Base-by-base conservation (phyloP, 2,888 invertebrate species). In the Octonoba sinensis region DNA sequence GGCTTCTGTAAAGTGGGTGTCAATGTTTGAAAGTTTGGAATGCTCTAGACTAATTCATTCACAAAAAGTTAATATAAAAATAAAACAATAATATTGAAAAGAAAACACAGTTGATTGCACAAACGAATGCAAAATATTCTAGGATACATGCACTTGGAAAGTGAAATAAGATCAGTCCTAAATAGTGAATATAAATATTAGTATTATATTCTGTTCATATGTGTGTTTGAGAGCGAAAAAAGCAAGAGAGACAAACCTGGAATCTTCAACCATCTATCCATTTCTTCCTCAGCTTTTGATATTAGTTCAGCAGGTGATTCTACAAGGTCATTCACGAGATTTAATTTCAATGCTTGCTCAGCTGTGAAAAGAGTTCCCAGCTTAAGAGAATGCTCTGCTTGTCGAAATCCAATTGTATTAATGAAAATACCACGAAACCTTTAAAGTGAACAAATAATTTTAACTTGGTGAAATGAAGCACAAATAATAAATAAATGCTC, bases 251-350 rank as follows among this genome's bases (percentile, higher is more conserved):
- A 59, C 20, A 20, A 44, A 82, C 82, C 75, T 54, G 82, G 82
- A 66, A 82, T 66, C 66, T 82, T 82, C 27, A 82, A 18, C 76
- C 75, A 82, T 72, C 51, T 69, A 8, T 70, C 76, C 71, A 82
- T 51, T 59, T 70, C 60, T 6, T 64, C 46, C 46, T 82, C 46
- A 15, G 66, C 65, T 60, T 71, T 75, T 13, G 65, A 16, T 11
- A 46, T 16, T 15, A 82, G 57, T 47, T 82, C 82, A 18, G 73
- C 24, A n/a, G 72, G 60, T 1, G 73, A 71, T 16, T 71, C 82
- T 8, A 74, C 82, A 49, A 82, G 54, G 16, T 82, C 82, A 66
- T 82, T 57, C 15, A 82, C 76, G 16, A 82, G 24, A 36, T 65
- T 65, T n/a, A 76, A 15, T 20, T 62, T 67, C n/a, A 76, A 56